phyloP scores from a whole-genome alignment of 2,113 vertebrate genomes.

The Trachemys scripta region DNA sequence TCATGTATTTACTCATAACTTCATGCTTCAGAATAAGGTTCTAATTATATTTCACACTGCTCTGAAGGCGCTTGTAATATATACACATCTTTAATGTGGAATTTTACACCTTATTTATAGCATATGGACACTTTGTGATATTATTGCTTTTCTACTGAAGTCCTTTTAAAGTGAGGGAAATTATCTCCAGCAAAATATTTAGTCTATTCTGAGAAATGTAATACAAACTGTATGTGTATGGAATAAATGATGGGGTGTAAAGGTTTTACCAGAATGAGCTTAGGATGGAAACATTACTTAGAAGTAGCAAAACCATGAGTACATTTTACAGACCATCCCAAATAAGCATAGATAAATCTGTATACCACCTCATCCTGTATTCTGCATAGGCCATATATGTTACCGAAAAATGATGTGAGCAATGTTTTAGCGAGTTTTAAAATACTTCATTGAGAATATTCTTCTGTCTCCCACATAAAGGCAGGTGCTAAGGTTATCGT shows the following conservation, averaged over 20 bases:
- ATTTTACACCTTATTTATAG: slow-evolving; percentile 75
- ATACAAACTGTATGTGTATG: slow-evolving; percentile 48
- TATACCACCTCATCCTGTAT: not conserved
- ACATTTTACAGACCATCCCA: slow-evolving; percentile 22
- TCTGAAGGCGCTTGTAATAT: slow-evolving; percentile 69
- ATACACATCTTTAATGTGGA: slow-evolving; percentile 73
- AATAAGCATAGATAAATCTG: slow-evolving; percentile 44
- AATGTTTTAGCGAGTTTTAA: not conserved
- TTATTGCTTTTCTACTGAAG: slow-evolving; percentile 70
- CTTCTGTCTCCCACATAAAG: not conserved
- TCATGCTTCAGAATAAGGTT: slow-evolving; percentile 63
- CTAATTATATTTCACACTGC: slow-evolving; percentile 73
- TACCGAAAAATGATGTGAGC: not conserved
- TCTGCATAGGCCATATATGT: not conserved
- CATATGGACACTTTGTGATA: slow-evolving; percentile 66
- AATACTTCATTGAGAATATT: slow-evolving; percentile 19
- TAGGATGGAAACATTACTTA: slow-evolving; percentile 46
- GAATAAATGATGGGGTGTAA: slow-evolving; percentile 52
- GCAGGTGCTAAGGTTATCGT: not conserved
- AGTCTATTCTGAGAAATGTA: slow-evolving; percentile 63
- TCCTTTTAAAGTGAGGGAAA: slow-evolving; percentile 70
- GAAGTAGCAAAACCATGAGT: slow-evolving; percentile 19
- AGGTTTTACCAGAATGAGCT: not conserved
- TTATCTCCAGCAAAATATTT: slow-evolving; percentile 68
- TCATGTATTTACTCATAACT: slow-evolving; percentile 58